A percentile compares a stretch with the other conserved stretches of the same genome.
Conservation (phyloP, 2,113 vertebrate species). For the Tenrec ecaudatus region DNA sequence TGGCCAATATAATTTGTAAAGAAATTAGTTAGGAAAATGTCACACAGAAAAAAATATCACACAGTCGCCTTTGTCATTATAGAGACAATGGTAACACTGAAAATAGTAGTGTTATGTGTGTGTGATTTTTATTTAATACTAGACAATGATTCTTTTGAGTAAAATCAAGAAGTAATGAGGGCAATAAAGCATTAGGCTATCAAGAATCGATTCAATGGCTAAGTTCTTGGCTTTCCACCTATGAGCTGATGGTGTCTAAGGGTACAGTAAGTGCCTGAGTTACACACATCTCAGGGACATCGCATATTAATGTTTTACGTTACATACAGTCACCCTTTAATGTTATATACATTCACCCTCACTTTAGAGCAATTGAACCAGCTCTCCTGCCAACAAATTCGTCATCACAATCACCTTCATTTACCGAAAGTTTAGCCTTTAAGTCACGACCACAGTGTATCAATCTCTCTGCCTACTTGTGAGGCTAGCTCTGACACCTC, state of each 20-base stretch:
- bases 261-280: neutral
- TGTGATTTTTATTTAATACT: neutral
- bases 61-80: neutral
- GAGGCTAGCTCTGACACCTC: neutral
- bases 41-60: conserved; percentile 7
- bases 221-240: neutral
- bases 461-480: neutral
- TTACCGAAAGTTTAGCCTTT: neutral
- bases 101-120: conserved; percentile 32
- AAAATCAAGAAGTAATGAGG: conserved; percentile 15
- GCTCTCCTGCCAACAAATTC: neutral
- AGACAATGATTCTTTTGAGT: conserved; percentile 37
- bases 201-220: neutral
- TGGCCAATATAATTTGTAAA: neutral
- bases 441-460: neutral
- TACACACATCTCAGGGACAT: too few species aligned
- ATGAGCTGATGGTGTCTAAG: too few species aligned
- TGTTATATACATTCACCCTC: too few species aligned
- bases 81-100: conserved; percentile 9
- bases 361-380: too few species aligned
- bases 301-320: too few species aligned
- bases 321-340: too few species aligned
- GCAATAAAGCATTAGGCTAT: neutral
- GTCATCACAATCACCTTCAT: neutral
- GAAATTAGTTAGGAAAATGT: neutral